These are phyloP conservation scores for Cyanoderma ruficeps DNA, from an alignment of 2,113 vertebrate genomes.

Conservation along the genomic window DNA sequence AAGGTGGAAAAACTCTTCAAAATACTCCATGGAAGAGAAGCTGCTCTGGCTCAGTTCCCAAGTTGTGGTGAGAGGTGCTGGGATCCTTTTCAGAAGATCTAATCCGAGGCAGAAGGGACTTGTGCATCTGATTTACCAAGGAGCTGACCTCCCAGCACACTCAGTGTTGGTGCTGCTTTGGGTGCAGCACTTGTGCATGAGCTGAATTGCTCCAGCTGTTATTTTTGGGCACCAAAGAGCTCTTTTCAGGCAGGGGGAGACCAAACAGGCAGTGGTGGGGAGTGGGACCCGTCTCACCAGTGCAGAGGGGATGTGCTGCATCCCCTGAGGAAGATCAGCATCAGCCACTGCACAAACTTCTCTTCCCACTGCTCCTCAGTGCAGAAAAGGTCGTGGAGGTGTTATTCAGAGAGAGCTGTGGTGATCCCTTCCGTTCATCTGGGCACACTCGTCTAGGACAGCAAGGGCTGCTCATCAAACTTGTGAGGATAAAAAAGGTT, in stretches of 20 bases:
- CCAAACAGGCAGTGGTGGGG: neutral
- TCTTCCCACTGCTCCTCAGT: neutral
- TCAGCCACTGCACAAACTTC: neutral
- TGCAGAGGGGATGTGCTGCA: neutral
- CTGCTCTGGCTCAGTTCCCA: neutral
- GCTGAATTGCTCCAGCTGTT: neutral
- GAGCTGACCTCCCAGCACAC: neutral
- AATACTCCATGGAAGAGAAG: neutral
- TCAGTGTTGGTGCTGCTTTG: neutral
- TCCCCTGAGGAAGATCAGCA: neutral
- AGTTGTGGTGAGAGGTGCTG: neutral
- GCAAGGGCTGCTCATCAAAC: neutral
- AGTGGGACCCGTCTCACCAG: neutral
- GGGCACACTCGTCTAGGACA: neutral
- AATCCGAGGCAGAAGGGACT: neutral
- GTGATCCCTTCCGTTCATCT: neutral
- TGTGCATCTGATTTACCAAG: neutral
- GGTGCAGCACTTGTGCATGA: neutral
- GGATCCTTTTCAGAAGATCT: neutral
- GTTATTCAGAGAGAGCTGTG: neutral
- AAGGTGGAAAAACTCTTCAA: neutral
- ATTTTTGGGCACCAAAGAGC: accelerated
- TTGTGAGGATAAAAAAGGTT: neutral
- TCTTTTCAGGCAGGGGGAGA: neutral
- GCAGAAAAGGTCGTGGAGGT: neutral